Conservation (phyloP, 2,113 vertebrate genomes). For the Coracopsis vasa region DNA sequence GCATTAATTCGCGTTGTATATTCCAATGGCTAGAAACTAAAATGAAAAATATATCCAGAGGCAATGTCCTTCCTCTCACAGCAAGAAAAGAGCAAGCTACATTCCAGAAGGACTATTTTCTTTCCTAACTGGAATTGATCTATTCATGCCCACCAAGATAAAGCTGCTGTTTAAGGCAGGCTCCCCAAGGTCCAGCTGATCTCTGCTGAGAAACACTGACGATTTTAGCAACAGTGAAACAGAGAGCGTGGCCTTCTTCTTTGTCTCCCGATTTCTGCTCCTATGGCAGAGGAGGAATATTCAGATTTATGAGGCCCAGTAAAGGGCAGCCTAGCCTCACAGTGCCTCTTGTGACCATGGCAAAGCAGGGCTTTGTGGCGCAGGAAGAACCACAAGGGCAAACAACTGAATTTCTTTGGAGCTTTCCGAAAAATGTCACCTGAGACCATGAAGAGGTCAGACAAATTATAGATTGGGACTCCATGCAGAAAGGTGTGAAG, state of each 20-base stretch:
- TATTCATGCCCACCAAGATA: not conserved
- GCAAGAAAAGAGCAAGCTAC: not conserved
- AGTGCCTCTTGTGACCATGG: fast-evolving
- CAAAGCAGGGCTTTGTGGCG: fast-evolving
- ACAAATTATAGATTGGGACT: not conserved
- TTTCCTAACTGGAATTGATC: not conserved
- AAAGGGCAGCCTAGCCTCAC: not conserved
- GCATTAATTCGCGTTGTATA: not conserved
- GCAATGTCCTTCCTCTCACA: not conserved
- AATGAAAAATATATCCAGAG: not conserved
- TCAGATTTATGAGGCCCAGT: not conserved
- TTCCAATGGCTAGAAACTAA: not conserved
- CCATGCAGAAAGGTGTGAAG: not conserved
- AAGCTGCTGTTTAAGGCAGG: not conserved
- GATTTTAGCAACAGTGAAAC: not conserved
- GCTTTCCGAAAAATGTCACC: not conserved
- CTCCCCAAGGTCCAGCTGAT: not conserved
- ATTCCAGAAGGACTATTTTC: not conserved
- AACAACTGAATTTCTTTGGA: not conserved
- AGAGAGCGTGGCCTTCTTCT: not conserved
- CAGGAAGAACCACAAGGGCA: not conserved
- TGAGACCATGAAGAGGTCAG: not conserved
- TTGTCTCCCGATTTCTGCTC: not conserved
- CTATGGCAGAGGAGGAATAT: not conserved
- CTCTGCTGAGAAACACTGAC: not conserved